Evolutionary conservation across 2,797 vertebrate genomes (phyloP).

Genomic region (Delichon dasypus): DNA sequence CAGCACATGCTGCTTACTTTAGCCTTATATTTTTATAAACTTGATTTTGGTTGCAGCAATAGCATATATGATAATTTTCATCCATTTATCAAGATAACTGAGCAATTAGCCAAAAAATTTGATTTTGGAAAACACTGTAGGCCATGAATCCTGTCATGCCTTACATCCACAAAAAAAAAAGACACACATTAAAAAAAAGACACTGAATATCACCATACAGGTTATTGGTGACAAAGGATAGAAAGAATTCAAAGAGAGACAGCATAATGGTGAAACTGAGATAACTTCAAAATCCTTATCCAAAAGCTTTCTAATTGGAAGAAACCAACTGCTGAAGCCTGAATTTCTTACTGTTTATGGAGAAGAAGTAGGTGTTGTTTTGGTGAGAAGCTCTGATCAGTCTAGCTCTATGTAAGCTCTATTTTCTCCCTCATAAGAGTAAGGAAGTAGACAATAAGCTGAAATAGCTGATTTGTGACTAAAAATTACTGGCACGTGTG

Average conservation of each 20-base stretch:
- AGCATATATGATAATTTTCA: background rate
- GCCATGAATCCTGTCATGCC: background rate
- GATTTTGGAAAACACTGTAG: background rate
- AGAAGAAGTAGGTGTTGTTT: background rate
- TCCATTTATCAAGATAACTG: background rate
- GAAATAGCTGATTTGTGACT: background rate
- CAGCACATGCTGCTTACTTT: background rate
- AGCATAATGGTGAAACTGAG: background rate
- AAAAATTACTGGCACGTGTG: background rate
- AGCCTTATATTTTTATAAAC: background rate
- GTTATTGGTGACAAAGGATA: background rate
- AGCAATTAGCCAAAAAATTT: background rate
- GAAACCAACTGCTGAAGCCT: background rate
- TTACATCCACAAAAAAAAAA: background rate
- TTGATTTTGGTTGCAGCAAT: background rate
- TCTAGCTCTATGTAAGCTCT: background rate
- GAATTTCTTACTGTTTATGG: background rate
- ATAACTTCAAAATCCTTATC: background rate
- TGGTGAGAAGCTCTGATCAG: background rate
- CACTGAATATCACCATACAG: background rate
- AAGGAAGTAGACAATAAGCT: background rate
- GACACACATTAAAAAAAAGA: background rate
- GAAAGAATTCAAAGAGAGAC: background rate
- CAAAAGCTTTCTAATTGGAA: background rate
- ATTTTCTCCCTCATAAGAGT: background rate